phyloP scores from a whole-genome alignment of 2,888 invertebrate species.

The Rhagonycha lutea region DNA sequence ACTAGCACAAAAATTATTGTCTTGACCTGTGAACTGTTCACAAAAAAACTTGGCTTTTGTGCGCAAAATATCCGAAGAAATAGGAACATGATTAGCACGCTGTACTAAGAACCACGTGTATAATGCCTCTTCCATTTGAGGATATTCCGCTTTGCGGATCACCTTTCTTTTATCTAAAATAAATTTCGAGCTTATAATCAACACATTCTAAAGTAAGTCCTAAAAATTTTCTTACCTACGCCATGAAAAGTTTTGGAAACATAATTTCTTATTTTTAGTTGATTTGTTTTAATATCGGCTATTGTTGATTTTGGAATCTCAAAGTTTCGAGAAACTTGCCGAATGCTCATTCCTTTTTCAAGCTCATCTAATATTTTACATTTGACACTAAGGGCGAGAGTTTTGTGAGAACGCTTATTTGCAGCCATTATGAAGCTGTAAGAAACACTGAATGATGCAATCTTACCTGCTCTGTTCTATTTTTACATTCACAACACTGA shows the following conservation, averaged over 20 bases:
- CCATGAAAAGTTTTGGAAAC: not conserved
- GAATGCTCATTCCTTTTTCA: not conserved
- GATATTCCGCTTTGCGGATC: not conserved
- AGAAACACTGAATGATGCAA: too few species aligned
- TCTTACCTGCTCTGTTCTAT: too few species aligned
- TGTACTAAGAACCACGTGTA: slow-evolving; percentile 1
- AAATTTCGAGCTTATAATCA: not conserved
- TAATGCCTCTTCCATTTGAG: not conserved
- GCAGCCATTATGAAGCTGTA: not conserved
- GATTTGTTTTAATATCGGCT: not conserved
- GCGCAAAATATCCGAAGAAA: not conserved
- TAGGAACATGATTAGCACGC: not conserved
- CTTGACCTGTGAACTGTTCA: not conserved
- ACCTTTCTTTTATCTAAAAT: not conserved
- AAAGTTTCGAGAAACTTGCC: not conserved
- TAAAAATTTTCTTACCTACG: not conserved
- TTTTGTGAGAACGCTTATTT: not conserved
- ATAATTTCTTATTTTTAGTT: not conserved
- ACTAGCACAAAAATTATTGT: not conserved
- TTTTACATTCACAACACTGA: too few species aligned
- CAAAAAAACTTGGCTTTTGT: not conserved
- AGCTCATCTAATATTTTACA: slow-evolving; percentile 1
- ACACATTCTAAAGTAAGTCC: not conserved
- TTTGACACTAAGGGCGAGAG: not conserved
- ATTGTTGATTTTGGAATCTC: not conserved